Evolutionary conservation across 2,113 vertebrate species (phyloP), one percentile per base, ranked within the genome.

Genomic region (Phrynocephalus versicolor): DNA sequence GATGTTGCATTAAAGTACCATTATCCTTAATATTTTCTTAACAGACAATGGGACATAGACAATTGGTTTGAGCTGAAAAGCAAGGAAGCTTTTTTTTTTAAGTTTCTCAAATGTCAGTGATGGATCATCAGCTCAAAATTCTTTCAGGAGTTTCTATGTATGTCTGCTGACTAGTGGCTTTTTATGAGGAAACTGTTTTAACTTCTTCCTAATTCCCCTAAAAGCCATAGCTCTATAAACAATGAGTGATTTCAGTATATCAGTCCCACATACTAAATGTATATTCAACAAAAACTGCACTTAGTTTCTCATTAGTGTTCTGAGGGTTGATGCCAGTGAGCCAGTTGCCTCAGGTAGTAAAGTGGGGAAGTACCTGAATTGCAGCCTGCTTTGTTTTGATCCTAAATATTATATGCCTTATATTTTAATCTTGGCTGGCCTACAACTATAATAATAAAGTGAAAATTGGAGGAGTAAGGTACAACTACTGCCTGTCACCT

Each of bases 1-100:
- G 88, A 89, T 80, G 91, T 60, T 88, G 76, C 85, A 92, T 84
- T 90, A 80, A 91, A 90, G 90, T 88, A 85, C 88, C 91, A 89
- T 89, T 92, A 89, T 73, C 13, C 62, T 78, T 21, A 86, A n/a
- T 62, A 18, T 89, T 91, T 91, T 72, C 81, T 83, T 89, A 90
- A 87, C 83, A 94, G 86, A 90, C 81, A 93, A 87, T 82, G 84
- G 87, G 73, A 87, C 30, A 80, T 69, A 87, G 67, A 81, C 27
- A 74, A 69, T 13, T 88, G 57, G 87, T 37, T n/a, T 70, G 88
- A 85, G 86, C 88, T 83, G n/a, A 71, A 71, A 88, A 90, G 91
- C 2, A 85, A 18, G 85, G 64, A 72, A 58, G 90, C 76, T 81
- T 76, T n/a, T n/a, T n/a, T n/a, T n/a, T n/a, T 80, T 45, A 25